These are phyloP conservation scores for Hippotragus niger DNA, from an alignment of 2,113 vertebrate species.

Conservation along the genomic window DNA sequence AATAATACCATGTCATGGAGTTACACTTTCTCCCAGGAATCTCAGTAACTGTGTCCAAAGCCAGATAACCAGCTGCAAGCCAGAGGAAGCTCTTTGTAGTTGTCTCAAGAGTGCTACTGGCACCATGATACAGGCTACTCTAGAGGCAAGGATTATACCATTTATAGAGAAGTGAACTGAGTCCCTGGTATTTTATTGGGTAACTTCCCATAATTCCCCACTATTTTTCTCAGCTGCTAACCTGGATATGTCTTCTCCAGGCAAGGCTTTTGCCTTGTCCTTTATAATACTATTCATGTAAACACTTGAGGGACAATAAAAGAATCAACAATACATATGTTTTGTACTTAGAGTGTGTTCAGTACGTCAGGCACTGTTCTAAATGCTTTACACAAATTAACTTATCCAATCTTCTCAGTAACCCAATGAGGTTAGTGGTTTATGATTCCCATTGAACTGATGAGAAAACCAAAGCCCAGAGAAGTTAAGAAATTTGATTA, in stretches of 20 bases:
- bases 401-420: background rate
- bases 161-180: background rate
- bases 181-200: background rate
- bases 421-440: background rate
- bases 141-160: background rate
- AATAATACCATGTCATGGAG: background rate
- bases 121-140: background rate
- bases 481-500: background rate
- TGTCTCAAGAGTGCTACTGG: background rate
- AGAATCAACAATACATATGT: background rate
- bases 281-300: background rate
- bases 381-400: background rate
- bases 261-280: background rate
- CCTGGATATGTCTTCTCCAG: background rate
- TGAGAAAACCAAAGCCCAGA: background rate
- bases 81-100: background rate
- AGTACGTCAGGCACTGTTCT: background rate
- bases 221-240: background rate
- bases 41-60: slow-evolving; percentile 10
- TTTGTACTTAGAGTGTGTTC: background rate
- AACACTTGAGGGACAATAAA: background rate
- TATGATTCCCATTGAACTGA: background rate
- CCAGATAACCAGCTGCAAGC: background rate
- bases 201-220: background rate
- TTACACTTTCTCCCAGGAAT: slow-evolving; percentile 28